phyloP scores from a whole-genome alignment of 1,140 invertebrate species.

The Drosophila sproati region DNA sequence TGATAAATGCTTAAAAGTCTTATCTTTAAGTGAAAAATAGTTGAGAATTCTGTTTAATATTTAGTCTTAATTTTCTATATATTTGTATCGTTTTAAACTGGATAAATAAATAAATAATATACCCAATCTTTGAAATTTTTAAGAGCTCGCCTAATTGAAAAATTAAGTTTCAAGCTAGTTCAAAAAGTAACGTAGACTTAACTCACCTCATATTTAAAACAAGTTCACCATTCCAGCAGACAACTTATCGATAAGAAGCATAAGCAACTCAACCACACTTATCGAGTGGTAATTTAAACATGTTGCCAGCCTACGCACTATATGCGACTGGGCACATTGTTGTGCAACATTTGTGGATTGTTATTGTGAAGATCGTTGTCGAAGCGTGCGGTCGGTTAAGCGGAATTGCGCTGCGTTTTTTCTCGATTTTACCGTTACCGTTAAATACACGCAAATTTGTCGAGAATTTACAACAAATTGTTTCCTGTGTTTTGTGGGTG shows the following conservation, averaged over 20 bases:
- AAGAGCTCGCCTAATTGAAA: too few species aligned
- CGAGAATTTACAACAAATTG: constrained; percentile 15
- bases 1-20: too few species aligned
- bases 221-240: not conserved
- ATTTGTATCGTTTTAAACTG: constrained; percentile 1
- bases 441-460: constrained; percentile 26
- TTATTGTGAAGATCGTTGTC: constrained; percentile 42
- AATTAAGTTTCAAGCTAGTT: not conserved
- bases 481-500: constrained; percentile 17
- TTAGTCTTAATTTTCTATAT: constrained; percentile 3
- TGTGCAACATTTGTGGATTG: constrained; percentile 26
- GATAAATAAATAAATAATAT: not conserved
- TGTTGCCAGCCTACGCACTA: constrained; percentile 12
- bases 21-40: too few species aligned
- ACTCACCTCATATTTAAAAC: not conserved
- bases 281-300: not conserved
- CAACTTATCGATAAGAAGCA: not conserved
- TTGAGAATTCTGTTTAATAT: not conserved
- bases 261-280: not conserved
- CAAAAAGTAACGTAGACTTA: not conserved
- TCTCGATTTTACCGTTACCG: constrained; percentile 46
- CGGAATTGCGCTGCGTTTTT: constrained; percentile 13
- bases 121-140: not conserved
- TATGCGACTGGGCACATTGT: constrained; percentile 13
- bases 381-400: constrained; percentile 42